Base-by-base conservation (phyloP, 2,888 invertebrate genomes). In the Agriopis marginaria region DNA sequence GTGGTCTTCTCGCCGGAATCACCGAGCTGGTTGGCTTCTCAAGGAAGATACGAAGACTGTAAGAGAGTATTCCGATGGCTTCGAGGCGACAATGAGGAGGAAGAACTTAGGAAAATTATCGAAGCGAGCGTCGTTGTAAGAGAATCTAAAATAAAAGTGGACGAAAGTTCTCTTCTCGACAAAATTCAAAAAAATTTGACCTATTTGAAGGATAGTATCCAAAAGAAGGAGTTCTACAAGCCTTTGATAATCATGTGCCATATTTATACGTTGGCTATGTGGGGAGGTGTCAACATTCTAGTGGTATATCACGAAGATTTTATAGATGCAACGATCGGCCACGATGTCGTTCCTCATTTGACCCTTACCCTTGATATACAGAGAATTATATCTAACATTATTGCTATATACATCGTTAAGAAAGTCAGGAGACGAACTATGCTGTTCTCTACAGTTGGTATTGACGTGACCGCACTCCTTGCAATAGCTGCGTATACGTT, bases 21-120 rank as follows among this genome's bases (percentile, higher is more conserved):
- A 0, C 96, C 96, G 0, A 93, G 94, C 70, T 97, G 96, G 96
- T 80, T 96, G 47, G 91, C 95, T 0, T 92, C 95, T 42, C 95
- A 95, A 73, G 95, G 95, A 0, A 89, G 90, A 40, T 87, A 92
- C 1, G 91, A 92, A 0, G 94, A 95, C 53, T 95, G 96, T 0
- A 91, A 92, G 71, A 82, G 86, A 45, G 92, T 95, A 0, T 95
- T 95, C 40, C 86, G 92, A 61, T 96, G 95, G 92, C 89, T 95
- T 50, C 88, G 96, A 75, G 96, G 96, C 11, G 81, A 89, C 10
- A 81, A 79, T 0, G 88, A 89, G 70, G 87, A 90, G 32, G 94
- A 94, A 0, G 91, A 90, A 75, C 71, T 90, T 10, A 79, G 83
- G 12, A 82, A 78, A 59, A 86, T 90, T 84, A 86, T 90, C n/a